These are phyloP conservation scores for Pardosa pseudoannulata DNA, from an alignment of 2,888 invertebrate species.

Conservation along the genomic window DNA sequence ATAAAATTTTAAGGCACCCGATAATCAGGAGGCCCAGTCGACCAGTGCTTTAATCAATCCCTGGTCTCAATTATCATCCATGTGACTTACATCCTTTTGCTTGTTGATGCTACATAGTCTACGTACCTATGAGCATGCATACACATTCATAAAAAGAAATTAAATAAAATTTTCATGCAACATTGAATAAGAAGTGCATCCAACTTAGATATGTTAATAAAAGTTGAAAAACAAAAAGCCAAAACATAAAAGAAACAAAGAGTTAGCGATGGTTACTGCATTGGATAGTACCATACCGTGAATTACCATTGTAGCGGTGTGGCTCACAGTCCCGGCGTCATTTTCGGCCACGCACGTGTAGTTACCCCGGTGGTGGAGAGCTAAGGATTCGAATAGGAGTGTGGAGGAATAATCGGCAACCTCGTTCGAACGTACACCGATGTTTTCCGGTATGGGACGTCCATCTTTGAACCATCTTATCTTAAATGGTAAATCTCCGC, in stretches of 20 bases:
- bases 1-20: too few relatives aligned
- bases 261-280: conserved; percentile 52
- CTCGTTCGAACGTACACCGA: conserved; percentile 70
- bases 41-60: too few relatives aligned
- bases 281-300: conserved; percentile 73
- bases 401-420: conserved; percentile 76
- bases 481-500: conserved; percentile 75
- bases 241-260: not conserved
- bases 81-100: too few relatives aligned
- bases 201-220: conserved; percentile 22
- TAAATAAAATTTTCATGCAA: too few relatives aligned
- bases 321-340: conserved; percentile 76
- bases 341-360: conserved; percentile 77
- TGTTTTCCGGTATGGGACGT: conserved; percentile 45
- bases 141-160: too few relatives aligned
- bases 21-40: too few relatives aligned
- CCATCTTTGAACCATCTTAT: conserved; percentile 74
- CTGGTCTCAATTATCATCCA: too few relatives aligned
- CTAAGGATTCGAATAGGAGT: conserved; percentile 77
- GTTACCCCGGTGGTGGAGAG: conserved; percentile 76
- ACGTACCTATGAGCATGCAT: too few relatives aligned
- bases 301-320: conserved; percentile 76
- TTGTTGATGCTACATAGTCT: too few relatives aligned
- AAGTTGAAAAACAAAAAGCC: not conserved
- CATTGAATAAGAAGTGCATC: too few relatives aligned